Evolutionary conservation across 92 coral and sea anemone genomes (phyloP).

Genomic region (Diadumene lineata): DNA sequence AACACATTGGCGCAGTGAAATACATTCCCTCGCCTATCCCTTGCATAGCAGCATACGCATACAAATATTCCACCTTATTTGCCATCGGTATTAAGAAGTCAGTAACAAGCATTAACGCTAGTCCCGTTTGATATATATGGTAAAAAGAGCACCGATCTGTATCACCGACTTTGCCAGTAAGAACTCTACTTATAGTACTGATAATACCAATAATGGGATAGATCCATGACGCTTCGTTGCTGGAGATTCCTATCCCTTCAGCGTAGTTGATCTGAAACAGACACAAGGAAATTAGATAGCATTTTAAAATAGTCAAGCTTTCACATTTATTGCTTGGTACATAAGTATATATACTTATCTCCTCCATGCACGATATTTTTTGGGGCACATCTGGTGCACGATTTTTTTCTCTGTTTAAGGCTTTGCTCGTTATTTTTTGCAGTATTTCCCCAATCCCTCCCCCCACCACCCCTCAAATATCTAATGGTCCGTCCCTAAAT

Average conservation of each 20-base stretch:
- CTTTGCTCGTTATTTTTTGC: no score
- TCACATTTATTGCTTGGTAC: no score
- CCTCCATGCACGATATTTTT: no score
- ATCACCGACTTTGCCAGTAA: conserved; percentile 17
- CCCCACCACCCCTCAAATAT: no score
- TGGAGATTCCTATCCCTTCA: conserved; percentile 13
- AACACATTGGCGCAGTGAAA: not conserved
- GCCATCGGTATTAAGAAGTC: conserved; percentile 6
- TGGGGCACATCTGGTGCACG: no score
- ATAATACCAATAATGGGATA: conserved; percentile 6
- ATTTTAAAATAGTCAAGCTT: not conserved
- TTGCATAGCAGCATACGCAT: conserved; percentile 15
- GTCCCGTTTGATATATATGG: conserved; percentile 9
- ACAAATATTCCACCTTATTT: not conserved
- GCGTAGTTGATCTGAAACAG: conserved; percentile 16
- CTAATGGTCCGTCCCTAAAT: no score
- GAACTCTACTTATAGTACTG: not conserved
- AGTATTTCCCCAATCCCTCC: no score
- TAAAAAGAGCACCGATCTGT: conserved; percentile 5
- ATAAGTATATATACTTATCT: no score
- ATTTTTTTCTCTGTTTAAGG: no score
- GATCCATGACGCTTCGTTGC: conserved; percentile 16
- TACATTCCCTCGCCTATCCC: conserved; percentile 7
- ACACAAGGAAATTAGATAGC: not conserved
- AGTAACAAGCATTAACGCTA: not conserved